Evolutionary conservation across 2,888 invertebrate genomes (phyloP).

Genomic region (Amiota mariae): DNA sequence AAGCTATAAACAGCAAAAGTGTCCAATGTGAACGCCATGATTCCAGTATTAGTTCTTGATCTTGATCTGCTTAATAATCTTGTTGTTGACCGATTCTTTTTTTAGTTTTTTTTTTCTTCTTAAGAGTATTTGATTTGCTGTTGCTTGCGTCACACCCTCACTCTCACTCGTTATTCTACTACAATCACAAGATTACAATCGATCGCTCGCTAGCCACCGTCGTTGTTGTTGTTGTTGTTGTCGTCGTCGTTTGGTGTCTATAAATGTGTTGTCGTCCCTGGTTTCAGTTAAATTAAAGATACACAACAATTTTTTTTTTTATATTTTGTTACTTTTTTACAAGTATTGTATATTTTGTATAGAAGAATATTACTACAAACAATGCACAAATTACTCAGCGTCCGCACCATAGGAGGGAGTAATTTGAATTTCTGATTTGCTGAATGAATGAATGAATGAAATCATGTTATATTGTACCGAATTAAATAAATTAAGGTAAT

Average conservation of each 20-base stretch:
- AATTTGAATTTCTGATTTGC: background rate
- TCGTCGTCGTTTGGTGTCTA: constrained; percentile 49
- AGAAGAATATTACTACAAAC: background rate
- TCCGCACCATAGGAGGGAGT: background rate
- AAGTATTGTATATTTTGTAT: too few relatives aligned
- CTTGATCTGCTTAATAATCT: background rate
- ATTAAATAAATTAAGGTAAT: constrained; percentile 27
- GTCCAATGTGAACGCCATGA: constrained; percentile 31
- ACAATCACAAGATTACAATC: constrained; percentile 19
- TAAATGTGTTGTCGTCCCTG: constrained; percentile 52
- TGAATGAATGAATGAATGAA: constrained; percentile 17
- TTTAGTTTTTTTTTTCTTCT: background rate
- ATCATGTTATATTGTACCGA: constrained; percentile 15
- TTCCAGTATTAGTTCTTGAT: background rate
- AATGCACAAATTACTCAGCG: constrained; percentile 1
- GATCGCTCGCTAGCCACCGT: constrained; percentile 37
- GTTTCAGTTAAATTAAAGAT: background rate
- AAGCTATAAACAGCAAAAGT: constrained; percentile 25
- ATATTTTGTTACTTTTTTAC: too few relatives aligned
- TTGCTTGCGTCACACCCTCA: background rate
- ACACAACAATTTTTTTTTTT: background rate
- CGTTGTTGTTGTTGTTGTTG: constrained; percentile 31
- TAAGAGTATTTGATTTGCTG: background rate
- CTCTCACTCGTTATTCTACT: background rate
- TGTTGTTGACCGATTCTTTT: background rate